These are phyloP conservation scores for Pseudobourletiella spinata DNA, from an alignment of 1,140 invertebrate species.

Conservation along the genomic window DNA sequence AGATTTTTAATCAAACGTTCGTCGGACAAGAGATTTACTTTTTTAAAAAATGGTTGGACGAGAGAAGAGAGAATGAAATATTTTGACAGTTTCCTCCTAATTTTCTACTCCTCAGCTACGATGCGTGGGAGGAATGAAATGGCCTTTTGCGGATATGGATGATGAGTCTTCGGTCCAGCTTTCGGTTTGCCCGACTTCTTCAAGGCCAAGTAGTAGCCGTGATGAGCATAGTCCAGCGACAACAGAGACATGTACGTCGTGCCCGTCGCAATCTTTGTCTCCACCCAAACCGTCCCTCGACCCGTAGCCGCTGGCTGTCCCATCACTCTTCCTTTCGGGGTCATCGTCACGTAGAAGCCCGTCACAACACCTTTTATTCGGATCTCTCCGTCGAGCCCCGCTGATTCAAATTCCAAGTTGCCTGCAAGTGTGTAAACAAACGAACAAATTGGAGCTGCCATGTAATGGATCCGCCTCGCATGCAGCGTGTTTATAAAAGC, in stretches of 20 bases:
- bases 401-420: conserved; percentile 48
- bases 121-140: conserved; percentile 49
- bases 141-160: conserved; percentile 53
- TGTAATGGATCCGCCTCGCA: no score
- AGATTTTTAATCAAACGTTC: background rate
- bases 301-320: conserved; percentile 25
- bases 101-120: conserved; percentile 22
- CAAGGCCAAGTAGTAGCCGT: conserved; percentile 55
- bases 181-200: conserved; percentile 55
- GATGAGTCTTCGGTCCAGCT: conserved; percentile 48
- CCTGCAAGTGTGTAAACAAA: conserved; percentile 40
- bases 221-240: conserved; percentile 49
- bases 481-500: no score
- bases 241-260: conserved; percentile 43
- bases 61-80: no score
- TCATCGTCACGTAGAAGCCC: conserved; percentile 52
- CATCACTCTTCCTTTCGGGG: conserved; percentile 49
- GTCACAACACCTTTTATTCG: conserved; percentile 50
- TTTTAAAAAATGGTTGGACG: background rate
- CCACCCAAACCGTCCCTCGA: conserved; percentile 33
- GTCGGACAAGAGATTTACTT: background rate
- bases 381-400: conserved; percentile 46
- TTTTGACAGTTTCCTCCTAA: no score
- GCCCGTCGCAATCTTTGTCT: conserved; percentile 18
- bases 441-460: background rate